Evolutionary conservation across 2,113 vertebrate genomes (phyloP), one percentile per base, ranked within the genome.

Genomic region (Monarcha castaneiventris): DNA sequence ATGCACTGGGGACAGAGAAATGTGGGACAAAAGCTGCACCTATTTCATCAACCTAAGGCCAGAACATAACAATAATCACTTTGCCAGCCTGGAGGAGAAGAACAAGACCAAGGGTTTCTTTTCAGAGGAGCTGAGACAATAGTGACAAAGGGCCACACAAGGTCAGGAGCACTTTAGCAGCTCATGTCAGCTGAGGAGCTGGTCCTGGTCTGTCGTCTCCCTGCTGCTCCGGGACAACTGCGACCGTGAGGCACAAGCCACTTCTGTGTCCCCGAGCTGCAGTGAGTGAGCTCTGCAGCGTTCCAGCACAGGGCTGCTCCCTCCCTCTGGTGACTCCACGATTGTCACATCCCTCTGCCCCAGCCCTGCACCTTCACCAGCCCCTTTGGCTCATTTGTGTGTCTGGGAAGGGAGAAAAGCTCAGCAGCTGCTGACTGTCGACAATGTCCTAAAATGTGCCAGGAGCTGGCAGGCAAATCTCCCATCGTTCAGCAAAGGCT

Each of bases 141-240:
- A 27, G 87, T 78, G 82, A 95, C 93, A 95, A 92, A 90, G 68
- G 82, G 87, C 87, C 91, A 94, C 89, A 81, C 87, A 94, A 92
- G 94, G 91, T 91, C 94, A 88, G 43, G 71, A 81, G 77, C 79
- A 79, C 85, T 89, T 91, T 3, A 72, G 87, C 88, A 48, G 17
- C 86, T 86, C 80, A 43, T 37, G 84, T 93, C 92, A 92, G 72
- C 85, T 21, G 91, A 88, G 83, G 86, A 92, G 51, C 73, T 77
- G 76, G 78, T 68, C 63, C 76, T 79, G 87, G 89, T 90, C 75
- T 93, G 85, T 81, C 89, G 92, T 78, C 84, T 90, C 93, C 80
- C 66, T 21, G 77, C 72, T 84, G 94, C 90, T 92, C 66, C 3
- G 44, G 89, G 92, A 84, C 92, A 91, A n/a, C 79, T 67, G 89